Percentiles rank a stretch among this genome's conserved stretches.
Evolutionary conservation across 1,140 invertebrate species (phyloP).

Genomic region (Drosophila takahashii): DNA sequence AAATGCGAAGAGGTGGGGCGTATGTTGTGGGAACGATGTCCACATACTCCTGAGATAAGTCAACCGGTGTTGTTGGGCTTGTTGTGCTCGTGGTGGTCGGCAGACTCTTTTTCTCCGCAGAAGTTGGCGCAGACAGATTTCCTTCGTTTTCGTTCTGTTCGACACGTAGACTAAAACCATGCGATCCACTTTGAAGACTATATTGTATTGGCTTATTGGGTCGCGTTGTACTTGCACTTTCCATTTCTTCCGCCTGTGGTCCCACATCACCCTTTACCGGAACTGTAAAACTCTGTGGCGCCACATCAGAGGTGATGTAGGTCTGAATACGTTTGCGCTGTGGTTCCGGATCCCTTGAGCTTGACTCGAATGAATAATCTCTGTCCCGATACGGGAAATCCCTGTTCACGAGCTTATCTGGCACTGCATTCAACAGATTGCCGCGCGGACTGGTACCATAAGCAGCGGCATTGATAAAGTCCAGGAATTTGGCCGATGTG

Average conservation of each 20-base stretch:
- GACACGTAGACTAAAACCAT: conserved; percentile 64
- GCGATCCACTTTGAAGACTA: conserved; percentile 61
- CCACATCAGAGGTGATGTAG: conserved; percentile 72
- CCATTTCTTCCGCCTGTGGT: conserved; percentile 15
- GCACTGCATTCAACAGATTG: conserved; percentile 45
- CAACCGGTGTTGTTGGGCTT: conserved; percentile 7
- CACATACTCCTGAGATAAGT: conserved; percentile 30
- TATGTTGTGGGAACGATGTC: conserved; percentile 81
- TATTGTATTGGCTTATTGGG: conserved; percentile 62
- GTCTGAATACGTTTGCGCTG: conserved; percentile 69
- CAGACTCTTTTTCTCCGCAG: neutral
- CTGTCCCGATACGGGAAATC: conserved; percentile 10
- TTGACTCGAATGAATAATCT: conserved; percentile 14
- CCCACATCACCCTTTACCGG: conserved; percentile 9
- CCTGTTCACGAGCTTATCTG: conserved; percentile 18
- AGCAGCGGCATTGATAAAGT: conserved; percentile 67
- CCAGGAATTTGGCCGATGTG: conserved; percentile 55
- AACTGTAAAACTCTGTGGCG: conserved; percentile 76
- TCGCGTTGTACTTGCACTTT: conserved; percentile 41
- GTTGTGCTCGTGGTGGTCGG: conserved; percentile 22
- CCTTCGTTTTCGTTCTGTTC: conserved; percentile 21
- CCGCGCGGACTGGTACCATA: conserved; percentile 54
- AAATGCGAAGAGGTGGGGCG: conserved; percentile 70
- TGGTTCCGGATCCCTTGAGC: conserved; percentile 11
- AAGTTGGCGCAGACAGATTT: conserved; percentile 22